Conservation (phyloP, 2,797 vertebrate species). For the Knipowitschia caucasica region DNA sequence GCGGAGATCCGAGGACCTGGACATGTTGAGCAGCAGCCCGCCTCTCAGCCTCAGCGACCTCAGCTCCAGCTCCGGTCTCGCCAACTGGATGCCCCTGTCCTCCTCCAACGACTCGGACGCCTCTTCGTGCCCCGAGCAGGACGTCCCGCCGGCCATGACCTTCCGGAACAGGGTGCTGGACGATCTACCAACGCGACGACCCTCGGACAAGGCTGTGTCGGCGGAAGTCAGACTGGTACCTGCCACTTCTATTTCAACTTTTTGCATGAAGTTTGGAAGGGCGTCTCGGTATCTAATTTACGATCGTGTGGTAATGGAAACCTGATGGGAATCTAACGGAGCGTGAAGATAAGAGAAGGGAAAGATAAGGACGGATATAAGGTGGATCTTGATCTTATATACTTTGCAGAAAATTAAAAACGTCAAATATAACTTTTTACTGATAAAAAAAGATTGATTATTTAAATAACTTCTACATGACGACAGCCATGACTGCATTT, state of each 20-base stretch:
- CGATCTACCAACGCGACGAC: constrained; percentile 82
- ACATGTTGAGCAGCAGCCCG: constrained; percentile 84
- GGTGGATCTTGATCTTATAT: too few relatives aligned
- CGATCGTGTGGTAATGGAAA: not conserved
- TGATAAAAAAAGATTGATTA: too few relatives aligned
- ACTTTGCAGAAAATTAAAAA: not conserved
- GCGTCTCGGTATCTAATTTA: not conserved
- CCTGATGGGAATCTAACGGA: not conserved
- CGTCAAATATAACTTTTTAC: too few relatives aligned
- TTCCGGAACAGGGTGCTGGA: constrained; percentile 77
- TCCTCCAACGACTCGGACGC: constrained; percentile 46
- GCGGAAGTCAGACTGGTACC: constrained; percentile 88
- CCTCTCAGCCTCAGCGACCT: constrained; percentile 83
- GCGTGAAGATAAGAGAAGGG: not conserved
- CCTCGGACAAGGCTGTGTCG: constrained; percentile 83
- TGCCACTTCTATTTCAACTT: not conserved
- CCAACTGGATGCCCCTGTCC: constrained; percentile 70
- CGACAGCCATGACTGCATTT: too few relatives aligned
- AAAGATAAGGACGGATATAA: not conserved
- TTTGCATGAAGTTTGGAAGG: not conserved
- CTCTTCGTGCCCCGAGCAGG: constrained; percentile 70
- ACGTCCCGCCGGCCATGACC: constrained; percentile 57
- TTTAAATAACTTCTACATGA: too few relatives aligned
- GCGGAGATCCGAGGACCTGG: constrained; percentile 82
- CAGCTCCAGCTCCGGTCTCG: constrained; percentile 57